These are phyloP conservation scores for Andrena hattorfiana DNA, from an alignment of 2,888 invertebrate genomes.

Conservation along the genomic window DNA sequence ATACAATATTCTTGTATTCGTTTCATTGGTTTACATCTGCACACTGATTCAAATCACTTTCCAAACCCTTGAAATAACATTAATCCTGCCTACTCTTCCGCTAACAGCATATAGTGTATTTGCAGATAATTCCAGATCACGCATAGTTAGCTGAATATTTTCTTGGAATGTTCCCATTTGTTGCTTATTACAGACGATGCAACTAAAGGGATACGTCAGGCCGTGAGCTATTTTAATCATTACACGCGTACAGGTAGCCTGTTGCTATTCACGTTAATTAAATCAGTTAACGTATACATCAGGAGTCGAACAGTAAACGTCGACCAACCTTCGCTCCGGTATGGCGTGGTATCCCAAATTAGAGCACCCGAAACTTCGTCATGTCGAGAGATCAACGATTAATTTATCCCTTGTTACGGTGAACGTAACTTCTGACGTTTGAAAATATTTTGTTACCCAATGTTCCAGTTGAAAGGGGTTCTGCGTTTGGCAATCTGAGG, in stretches of 20 bases:
- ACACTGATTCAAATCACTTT: neutral
- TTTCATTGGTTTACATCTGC: neutral
- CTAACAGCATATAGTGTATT: too few relatives aligned
- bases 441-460: slow-evolving; percentile 20
- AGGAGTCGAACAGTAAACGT: slow-evolving; percentile 34
- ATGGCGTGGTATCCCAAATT: slow-evolving; percentile 46
- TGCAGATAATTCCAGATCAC: slow-evolving; percentile 22
- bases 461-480: neutral
- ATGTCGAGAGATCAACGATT: slow-evolving; percentile 44
- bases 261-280: slow-evolving; percentile 76
- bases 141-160: slow-evolving; percentile 25
- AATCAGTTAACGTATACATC: slow-evolving; percentile 72
- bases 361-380: slow-evolving; percentile 57
- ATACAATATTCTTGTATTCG: neutral
- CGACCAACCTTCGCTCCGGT: slow-evolving; percentile 40
- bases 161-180: slow-evolving; percentile 24
- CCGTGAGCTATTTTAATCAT: slow-evolving; percentile 73
- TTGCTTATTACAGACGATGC: slow-evolving; percentile 76
- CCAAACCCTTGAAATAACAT: neutral
- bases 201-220: slow-evolving; percentile 72
- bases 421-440: slow-evolving; percentile 23
- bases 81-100: too few relatives aligned
- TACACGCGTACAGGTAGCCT: slow-evolving; percentile 69
- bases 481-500: neutral
- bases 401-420: slow-evolving; percentile 51